Evolutionary conservation across 2,888 invertebrate species (phyloP).

Genomic region (Ectemnius cavifrons): DNA sequence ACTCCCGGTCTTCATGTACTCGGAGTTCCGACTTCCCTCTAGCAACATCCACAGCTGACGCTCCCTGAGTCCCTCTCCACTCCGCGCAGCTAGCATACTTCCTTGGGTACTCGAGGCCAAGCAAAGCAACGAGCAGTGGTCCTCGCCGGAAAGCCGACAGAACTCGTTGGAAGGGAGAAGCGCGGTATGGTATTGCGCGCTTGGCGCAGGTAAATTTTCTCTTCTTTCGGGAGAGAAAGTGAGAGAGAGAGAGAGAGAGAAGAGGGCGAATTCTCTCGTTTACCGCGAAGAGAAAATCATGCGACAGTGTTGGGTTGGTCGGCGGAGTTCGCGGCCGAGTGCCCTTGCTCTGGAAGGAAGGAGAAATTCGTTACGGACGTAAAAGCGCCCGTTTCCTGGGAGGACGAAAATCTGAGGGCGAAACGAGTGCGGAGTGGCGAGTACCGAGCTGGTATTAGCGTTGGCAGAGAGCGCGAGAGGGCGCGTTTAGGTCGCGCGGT

Average conservation of each 20-base stretch:
- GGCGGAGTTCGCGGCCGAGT: neutral
- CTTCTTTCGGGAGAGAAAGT: too few species aligned
- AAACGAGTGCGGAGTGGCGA: neutral
- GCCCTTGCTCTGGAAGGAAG: slow-evolving; percentile 11
- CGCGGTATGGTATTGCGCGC: too few species aligned
- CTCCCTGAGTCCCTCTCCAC: too few species aligned
- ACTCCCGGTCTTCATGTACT: neutral
- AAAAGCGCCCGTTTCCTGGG: slow-evolving; percentile 18
- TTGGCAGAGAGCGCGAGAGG: neutral
- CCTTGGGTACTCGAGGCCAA: too few species aligned
- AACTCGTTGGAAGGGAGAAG: too few species aligned
- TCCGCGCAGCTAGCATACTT: too few species aligned
- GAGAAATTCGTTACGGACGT: slow-evolving; percentile 37
- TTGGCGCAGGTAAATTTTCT: too few species aligned
- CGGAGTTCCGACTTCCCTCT: neutral
- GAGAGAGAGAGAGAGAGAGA: too few species aligned
- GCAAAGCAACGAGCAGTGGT: too few species aligned
- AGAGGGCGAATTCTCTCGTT: neutral
- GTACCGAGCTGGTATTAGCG: neutral
- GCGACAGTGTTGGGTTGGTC: neutral
- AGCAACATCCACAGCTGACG: too few species aligned
- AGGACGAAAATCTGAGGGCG: slow-evolving; percentile 6
- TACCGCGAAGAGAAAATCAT: neutral
- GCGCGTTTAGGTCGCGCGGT: slow-evolving; percentile 44
- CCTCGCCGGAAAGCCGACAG: too few species aligned